These are phyloP conservation scores for Cremastobaeus sp. DNA, from an alignment of 2,888 invertebrate species.

Conservation along the genomic window DNA sequence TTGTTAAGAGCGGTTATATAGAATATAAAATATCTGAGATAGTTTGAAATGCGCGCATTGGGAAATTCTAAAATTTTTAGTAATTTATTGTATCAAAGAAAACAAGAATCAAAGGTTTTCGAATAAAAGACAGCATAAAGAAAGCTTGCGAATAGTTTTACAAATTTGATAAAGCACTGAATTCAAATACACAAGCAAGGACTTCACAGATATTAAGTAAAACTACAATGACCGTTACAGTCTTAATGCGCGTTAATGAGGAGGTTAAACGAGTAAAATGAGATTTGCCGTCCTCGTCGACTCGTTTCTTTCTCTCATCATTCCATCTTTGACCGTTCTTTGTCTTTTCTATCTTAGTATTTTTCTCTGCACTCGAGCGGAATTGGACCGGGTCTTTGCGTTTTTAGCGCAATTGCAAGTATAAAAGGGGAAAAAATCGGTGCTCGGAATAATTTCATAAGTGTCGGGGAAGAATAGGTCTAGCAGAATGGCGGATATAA, in stretches of 20 bases:
- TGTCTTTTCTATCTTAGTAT: slow-evolving; percentile 10
- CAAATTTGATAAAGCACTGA: slow-evolving; percentile 29
- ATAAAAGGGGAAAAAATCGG: slow-evolving; percentile 24
- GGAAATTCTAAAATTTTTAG: too few species aligned
- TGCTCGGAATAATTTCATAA: slow-evolving; percentile 68
- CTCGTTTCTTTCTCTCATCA: slow-evolving; percentile 6
- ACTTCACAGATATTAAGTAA: slow-evolving; percentile 39
- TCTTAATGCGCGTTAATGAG: slow-evolving; percentile 64
- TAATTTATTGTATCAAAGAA: too few species aligned
- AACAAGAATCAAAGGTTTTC: slow-evolving; percentile 9
- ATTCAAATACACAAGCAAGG: slow-evolving; percentile 53
- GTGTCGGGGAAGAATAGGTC: slow-evolving; percentile 64
- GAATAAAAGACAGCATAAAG: slow-evolving; percentile 4
- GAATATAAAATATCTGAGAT: too few species aligned
- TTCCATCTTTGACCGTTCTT: slow-evolving; percentile 19
- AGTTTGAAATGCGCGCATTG: too few species aligned
- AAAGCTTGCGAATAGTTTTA: slow-evolving; percentile 12
- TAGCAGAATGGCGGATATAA: slow-evolving; percentile 65
- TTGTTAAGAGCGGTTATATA: too few species aligned
- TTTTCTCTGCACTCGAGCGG: slow-evolving; percentile 23
- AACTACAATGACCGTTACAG: slow-evolving; percentile 54
- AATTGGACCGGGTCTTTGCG: slow-evolving; percentile 29
- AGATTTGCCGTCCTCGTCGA: slow-evolving; percentile 33
- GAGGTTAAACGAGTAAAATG: slow-evolving; percentile 57
- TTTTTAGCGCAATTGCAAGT: slow-evolving; percentile 53